Evolutionary conservation across 2,113 vertebrate species (phyloP), one percentile per base, ranked within the genome.

Genomic region (Brachionichthys hirsutus): DNA sequence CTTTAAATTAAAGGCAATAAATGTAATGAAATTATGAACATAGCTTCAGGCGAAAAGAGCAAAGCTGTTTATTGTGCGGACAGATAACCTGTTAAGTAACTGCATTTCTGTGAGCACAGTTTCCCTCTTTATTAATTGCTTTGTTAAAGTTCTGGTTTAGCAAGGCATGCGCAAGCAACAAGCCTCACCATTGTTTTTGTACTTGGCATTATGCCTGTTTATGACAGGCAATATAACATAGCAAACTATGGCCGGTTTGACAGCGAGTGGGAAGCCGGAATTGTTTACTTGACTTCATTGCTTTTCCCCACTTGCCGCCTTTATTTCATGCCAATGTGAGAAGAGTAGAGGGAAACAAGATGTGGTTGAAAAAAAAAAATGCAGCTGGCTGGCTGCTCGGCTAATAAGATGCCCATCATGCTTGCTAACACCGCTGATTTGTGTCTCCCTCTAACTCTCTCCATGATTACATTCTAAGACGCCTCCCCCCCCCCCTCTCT

Each of bases 391-490:
- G 84, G 87, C 91, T 82, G 91, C 93, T 94, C 85, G 83, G 88
- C 91, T 97, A 96, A 96, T 94, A 93, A 94, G 94, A 93, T 92
- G 90, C 93, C 87, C 91, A 86, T 94, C 93, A 92, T 90, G 92
- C 92, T 91, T 91, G 92, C 92, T 92, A 90, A 86, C 92, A 87
- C 85, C 67, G 82, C 93, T 89, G 93, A 92, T 92, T 92, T 93
- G 91, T 93, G 86, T 85, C 89, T 92, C 75, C 90, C 91, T 89
- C 90, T 92, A 93, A 92, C 93, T 92, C 93, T 90, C 88, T 0
- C 93, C 90, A 89, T 94, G 95, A 97, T 98, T 94, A 94, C 94
- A 93, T 94, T 94, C 92, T 95, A 90, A 94, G 94, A 94, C 90
- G 88, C 89, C 88, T 69, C 89, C 90, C 84, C 90, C 90, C 87